These are phyloP conservation scores for Leiothrix lutea DNA, from an alignment of 2,113 vertebrate genomes.

Conservation along the genomic window DNA sequence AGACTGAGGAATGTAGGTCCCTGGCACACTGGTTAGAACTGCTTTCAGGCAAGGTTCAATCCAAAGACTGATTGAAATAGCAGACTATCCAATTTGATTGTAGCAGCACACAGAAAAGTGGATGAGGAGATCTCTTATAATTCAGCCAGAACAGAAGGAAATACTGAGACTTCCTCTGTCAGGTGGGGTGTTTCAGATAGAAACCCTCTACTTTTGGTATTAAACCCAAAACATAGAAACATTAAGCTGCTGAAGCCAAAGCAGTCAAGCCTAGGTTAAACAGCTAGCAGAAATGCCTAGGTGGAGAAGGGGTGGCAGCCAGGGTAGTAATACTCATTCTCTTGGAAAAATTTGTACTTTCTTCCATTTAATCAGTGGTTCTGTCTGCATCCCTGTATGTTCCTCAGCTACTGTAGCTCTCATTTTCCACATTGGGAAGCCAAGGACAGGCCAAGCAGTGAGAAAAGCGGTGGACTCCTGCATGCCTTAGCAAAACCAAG, in stretches of 20 bases:
- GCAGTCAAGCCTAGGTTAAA: background rate
- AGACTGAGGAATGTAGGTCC: slow-evolving; percentile 7
- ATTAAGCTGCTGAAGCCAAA: background rate
- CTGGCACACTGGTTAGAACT: slow-evolving; percentile 11
- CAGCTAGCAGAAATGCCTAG: background rate
- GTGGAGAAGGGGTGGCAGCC: background rate
- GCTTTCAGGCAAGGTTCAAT: background rate
- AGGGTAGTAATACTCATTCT: background rate
- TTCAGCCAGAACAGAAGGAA: background rate
- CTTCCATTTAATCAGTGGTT: slow-evolving; percentile 31
- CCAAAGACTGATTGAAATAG: slow-evolving; percentile 14
- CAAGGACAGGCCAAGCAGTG: background rate
- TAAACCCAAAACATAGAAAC: background rate
- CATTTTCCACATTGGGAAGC: background rate
- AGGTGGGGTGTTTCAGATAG: background rate
- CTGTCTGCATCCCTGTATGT: background rate
- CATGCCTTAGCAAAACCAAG: background rate
- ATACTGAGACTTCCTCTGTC: background rate
- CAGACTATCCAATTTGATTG: background rate
- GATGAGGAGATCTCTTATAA: background rate
- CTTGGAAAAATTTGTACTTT: background rate
- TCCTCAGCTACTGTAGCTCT: background rate
- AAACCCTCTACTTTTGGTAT: background rate
- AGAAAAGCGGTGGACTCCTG: background rate
- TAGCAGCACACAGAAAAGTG: background rate